Evolutionary conservation across 1,140 invertebrate genomes (phyloP).

Genomic region (Rhyacophila brunnea): DNA sequence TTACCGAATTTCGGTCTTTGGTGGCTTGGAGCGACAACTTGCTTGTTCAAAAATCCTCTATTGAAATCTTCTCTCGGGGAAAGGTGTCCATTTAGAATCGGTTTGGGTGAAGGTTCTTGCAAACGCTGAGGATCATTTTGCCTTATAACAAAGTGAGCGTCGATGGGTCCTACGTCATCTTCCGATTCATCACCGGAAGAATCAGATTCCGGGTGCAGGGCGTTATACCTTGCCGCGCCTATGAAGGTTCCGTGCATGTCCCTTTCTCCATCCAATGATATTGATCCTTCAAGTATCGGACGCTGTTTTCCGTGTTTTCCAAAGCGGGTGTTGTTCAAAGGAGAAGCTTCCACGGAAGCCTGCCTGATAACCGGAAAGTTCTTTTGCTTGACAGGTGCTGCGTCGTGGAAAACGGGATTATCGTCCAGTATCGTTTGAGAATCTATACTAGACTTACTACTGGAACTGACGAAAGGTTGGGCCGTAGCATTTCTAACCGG

Average conservation of each 20-base stretch:
- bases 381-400: slow-evolving; percentile 40
- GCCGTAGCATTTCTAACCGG: slow-evolving; percentile 44
- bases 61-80: no score
- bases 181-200: slow-evolving; percentile 11
- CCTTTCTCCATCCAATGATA: slow-evolving; percentile 17
- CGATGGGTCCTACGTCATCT: slow-evolving; percentile 11
- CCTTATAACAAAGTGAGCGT: slow-evolving; percentile 9
- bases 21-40: no score
- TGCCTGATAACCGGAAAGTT: slow-evolving; percentile 39
- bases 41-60: no score
- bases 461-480: slow-evolving; percentile 41
- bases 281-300: slow-evolving; percentile 13
- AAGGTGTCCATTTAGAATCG: no score
- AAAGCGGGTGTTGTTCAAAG: slow-evolving; percentile 36
- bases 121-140: slow-evolving; percentile 10
- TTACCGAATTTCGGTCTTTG: no score
- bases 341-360: slow-evolving; percentile 40
- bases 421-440: slow-evolving; percentile 26
- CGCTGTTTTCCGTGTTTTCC: slow-evolving; percentile 11
- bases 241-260: slow-evolving; percentile 25
- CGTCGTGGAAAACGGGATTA: slow-evolving; percentile 40
- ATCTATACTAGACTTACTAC: neutral
- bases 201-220: no score
- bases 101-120: no score
- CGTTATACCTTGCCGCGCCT: slow-evolving; percentile 3